Conservation (phyloP, 2,113 vertebrate genomes). For the Danionella cerebrum region DNA sequence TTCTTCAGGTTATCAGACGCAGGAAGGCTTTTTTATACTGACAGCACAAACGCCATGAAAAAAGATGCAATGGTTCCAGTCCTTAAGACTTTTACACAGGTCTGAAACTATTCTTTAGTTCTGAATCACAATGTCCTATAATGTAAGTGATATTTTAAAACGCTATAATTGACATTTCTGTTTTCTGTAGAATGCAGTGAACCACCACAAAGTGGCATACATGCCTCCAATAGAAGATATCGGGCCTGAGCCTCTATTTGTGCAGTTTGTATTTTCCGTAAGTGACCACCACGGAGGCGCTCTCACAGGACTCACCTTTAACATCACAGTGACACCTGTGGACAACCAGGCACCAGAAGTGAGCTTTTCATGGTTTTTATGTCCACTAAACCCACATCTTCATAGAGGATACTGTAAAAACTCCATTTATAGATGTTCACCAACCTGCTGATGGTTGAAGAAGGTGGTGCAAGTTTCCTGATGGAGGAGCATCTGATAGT, state of each 20-base stretch:
- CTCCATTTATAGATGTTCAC: constrained; percentile 59
- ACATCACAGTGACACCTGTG: constrained; percentile 63
- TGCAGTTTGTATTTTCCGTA: constrained; percentile 72
- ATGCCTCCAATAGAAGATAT: constrained; percentile 70
- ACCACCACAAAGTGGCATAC: constrained; percentile 72
- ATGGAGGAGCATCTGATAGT: constrained; percentile 63
- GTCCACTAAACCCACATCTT: too few species aligned
- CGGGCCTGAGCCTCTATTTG: constrained; percentile 53
- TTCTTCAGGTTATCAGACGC: constrained; percentile 60
- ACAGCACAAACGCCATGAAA: constrained; percentile 55
- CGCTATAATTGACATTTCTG: not conserved
- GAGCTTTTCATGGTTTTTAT: not conserved
- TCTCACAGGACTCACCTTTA: constrained; percentile 59
- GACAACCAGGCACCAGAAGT: constrained; percentile 66
- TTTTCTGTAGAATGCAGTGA: constrained; percentile 59
- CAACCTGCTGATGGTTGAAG: constrained; percentile 62
- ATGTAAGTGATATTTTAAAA: too few species aligned
- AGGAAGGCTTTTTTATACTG: constrained; percentile 67
- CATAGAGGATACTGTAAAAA: too few species aligned
- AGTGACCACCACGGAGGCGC: constrained; percentile 64
- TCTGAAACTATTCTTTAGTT: constrained; percentile 27
- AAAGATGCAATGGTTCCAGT: constrained; percentile 58
- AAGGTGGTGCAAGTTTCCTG: constrained; percentile 51
- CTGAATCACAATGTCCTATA: too few species aligned
- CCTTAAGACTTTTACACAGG: constrained; percentile 73